Evolutionary conservation across 2,797 vertebrate genomes (phyloP), one percentile per base, ranked within the genome.

Genomic region (Champsocephalus esox): DNA sequence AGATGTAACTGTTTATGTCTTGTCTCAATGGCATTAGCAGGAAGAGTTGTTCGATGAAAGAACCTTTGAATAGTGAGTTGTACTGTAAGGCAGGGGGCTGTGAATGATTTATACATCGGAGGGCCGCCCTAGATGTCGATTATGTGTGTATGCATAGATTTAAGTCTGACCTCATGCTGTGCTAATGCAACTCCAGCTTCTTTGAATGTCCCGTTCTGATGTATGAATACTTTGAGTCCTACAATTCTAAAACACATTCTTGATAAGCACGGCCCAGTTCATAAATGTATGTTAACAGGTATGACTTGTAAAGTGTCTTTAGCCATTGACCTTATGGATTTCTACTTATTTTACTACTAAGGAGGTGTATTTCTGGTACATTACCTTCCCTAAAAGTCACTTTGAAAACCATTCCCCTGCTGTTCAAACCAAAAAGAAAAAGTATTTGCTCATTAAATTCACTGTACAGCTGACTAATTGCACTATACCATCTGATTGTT

Each of bases 1-100:
- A 12, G 72, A 66, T 78, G 54, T 56, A 74, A 79, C 63, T 67
- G 59, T 73, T 81, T 73, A 63, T 41, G 57, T 66, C n/a, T 62
- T 55, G 70, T 79, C 50, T 71, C 54, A 13, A 41, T 48, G 65
- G 74, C 63, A 67, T 74, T 70, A 61, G 41, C 19, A 69, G 65
- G 46, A 78, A 52, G 28, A 81, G 49, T 28, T 44, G 45, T 68
- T 75, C 59, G 13, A 34, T 75, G 34, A 73, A 73, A 73, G 71
- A 52, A 55, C 38, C 73, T 79, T 81, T 62, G 66, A 83, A 70
- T 81, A 28, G 60, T 28, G 55, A 38, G 17, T 59, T 70, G 52
- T 64, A 19, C 55, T 73, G 62, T 60, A 52, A 81, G 84, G 54
- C 17, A 55, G 66, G 10, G 58, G 55, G 24, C 54, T 58, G 58